Conservation (phyloP, 2,113 vertebrate species). For the Machaerirhynchus nigripectus region DNA sequence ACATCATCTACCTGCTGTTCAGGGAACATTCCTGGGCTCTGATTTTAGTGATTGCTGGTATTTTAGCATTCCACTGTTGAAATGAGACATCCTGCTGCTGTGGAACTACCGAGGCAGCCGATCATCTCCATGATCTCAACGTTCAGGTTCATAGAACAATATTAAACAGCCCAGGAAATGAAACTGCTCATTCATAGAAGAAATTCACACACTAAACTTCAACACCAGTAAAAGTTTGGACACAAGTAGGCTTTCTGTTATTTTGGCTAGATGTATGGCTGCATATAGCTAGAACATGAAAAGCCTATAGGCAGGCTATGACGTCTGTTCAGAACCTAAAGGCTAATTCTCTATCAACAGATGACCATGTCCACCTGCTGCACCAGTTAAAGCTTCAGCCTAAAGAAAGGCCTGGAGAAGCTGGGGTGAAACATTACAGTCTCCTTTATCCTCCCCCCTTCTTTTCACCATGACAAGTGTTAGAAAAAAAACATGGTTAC, state of each 20-base stretch:
- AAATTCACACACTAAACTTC: background rate
- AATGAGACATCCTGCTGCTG: background rate
- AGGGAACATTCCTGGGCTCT: background rate
- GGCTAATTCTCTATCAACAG: background rate
- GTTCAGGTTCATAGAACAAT: background rate
- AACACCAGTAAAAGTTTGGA: background rate
- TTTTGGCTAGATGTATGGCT: background rate
- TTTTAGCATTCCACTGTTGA: background rate
- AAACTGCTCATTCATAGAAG: background rate
- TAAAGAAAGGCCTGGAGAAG: background rate
- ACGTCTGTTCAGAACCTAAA: background rate
- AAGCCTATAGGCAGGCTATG: background rate
- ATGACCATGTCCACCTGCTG: background rate
- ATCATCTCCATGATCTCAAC: background rate
- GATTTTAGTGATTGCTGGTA: background rate
- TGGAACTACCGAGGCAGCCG: background rate
- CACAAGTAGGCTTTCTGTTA: background rate
- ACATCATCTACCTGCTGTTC: background rate
- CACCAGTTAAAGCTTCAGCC: background rate
- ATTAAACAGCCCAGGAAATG: background rate
- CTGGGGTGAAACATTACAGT: background rate
- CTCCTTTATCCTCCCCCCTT: background rate
- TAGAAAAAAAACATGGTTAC: background rate
- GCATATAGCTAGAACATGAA: background rate
- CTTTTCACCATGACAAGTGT: background rate